A percentile compares a stretch with the other conserved stretches of the same genome.
These are phyloP conservation scores for Gambusia yucatana DNA, from an alignment of 2,797 vertebrate genomes.

Conservation along the genomic window DNA sequence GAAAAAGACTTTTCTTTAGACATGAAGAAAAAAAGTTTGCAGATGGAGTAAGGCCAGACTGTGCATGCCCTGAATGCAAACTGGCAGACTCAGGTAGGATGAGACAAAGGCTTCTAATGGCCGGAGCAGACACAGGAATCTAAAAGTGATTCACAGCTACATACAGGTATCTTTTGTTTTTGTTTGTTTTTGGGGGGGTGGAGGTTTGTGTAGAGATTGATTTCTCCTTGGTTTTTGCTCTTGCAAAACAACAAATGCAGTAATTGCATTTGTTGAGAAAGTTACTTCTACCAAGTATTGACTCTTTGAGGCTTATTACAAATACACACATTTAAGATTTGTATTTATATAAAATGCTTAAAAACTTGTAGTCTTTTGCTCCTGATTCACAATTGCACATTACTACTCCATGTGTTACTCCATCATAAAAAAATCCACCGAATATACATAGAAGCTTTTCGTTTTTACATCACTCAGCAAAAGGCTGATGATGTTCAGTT, in stretches of 20 bases:
- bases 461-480: background rate
- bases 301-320: background rate
- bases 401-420: background rate
- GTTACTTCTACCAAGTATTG: background rate
- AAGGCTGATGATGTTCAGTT: background rate
- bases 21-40: conserved; percentile 24
- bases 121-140: conserved; percentile 1
- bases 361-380: background rate
- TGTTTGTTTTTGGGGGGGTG: background rate
- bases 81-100: background rate
- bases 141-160: background rate
- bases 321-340: background rate
- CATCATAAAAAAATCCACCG: background rate
- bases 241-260: background rate
- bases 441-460: background rate
- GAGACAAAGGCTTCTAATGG: background rate
- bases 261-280: background rate
- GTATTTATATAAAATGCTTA: background rate
- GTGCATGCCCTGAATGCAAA: conserved; percentile 62
- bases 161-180: background rate
- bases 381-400: background rate
- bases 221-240: background rate
- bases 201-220: background rate
- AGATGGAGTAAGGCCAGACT: conserved; percentile 35
- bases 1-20: conserved; percentile 28